Conservation (phyloP, 35 echinoderm and acorn worm genomes). For the Diadema setosum region DNA sequence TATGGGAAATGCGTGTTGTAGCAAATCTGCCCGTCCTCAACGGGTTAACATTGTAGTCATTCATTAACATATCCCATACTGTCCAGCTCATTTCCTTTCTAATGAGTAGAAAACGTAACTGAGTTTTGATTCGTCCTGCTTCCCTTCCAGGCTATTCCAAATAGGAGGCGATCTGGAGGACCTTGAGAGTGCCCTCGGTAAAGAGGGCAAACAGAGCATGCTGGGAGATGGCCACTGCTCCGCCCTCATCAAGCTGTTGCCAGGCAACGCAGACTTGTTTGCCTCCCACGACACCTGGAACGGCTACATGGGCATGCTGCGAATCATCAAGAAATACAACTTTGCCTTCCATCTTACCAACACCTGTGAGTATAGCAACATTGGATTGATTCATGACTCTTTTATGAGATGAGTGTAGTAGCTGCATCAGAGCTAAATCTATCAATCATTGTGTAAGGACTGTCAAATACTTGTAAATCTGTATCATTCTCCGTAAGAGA, state of each 20-base stretch:
- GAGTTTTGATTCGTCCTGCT: not conserved
- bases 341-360: constrained; percentile 44
- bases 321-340: constrained; percentile 86
- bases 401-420: too few relatives aligned
- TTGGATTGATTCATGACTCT: too few relatives aligned
- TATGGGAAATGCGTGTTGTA: too few relatives aligned
- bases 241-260: constrained; percentile 81
- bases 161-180: constrained; percentile 62
- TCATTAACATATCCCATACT: too few relatives aligned
- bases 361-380: constrained; percentile 58
- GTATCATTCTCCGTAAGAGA: too few relatives aligned
- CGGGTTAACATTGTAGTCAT: too few relatives aligned
- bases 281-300: constrained; percentile 83
- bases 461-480: not conserved
- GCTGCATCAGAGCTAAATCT: too few relatives aligned
- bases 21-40: too few relatives aligned
- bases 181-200: constrained; percentile 52
- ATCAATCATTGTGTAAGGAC: too few relatives aligned
- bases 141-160: constrained; percentile 71
- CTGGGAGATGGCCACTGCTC: constrained; percentile 71
- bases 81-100: not conserved
- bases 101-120: not conserved
- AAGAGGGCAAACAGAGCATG: not conserved
- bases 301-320: constrained; percentile 56
- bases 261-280: constrained; percentile 73